These are phyloP conservation scores for Ochotona curzoniae DNA, from an alignment of 2,113 vertebrate species.

Conservation along the genomic window DNA sequence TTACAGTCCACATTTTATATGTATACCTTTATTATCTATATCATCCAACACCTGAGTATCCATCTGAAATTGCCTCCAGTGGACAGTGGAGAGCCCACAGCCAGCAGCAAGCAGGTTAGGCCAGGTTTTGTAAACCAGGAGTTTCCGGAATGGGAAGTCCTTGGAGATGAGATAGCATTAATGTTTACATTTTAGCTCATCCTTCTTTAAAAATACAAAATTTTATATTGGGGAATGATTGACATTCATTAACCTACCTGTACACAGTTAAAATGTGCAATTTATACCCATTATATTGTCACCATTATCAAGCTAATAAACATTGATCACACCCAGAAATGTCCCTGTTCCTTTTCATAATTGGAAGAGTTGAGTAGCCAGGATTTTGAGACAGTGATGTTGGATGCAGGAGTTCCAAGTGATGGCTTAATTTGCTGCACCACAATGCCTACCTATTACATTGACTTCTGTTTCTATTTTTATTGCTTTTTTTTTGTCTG, in stretches of 20 bases:
- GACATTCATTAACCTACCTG: slow-evolving; percentile 11
- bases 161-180: background rate
- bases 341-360: background rate
- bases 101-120: background rate
- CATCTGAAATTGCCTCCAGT: background rate
- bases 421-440: no score
- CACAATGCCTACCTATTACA: no score
- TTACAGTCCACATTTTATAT: background rate
- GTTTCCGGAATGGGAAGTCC: background rate
- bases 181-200: background rate
- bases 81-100: background rate
- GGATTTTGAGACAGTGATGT: no score
- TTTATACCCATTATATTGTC: background rate
- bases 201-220: background rate
- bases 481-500: no score
- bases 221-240: background rate
- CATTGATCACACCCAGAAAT: no score
- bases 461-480: no score
- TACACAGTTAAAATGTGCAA: background rate
- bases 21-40: background rate
- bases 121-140: background rate
- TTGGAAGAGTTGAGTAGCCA: background rate
- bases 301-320: no score
- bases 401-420: no score
- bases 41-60: background rate